Evolutionary conservation across 2,113 vertebrate species (phyloP), one percentile per base, ranked within the genome.

Genomic region (Gila orcuttii): DNA sequence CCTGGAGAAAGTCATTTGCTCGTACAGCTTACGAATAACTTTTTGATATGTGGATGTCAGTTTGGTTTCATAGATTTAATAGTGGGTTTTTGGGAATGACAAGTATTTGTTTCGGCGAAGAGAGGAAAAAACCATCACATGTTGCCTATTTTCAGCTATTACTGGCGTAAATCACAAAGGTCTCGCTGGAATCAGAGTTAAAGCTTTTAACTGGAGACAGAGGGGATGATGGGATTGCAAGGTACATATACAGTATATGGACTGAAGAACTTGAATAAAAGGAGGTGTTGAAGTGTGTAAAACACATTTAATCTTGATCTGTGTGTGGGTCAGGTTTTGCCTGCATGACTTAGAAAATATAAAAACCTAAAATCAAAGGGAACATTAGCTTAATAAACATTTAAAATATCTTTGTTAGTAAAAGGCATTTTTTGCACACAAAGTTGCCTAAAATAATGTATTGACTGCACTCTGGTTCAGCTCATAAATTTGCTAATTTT

Each of bases 11-110:
- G 10, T 50, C 8, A 84, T 83, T 83, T n/a, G 64, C 17, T 71
- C 39, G 68, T 60, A 81, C 55, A 68, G 81, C 79, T 85, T 82
- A 73, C 64, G 7, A 64, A 47, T 28, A 47, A 33, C 21, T 31
- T 59, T 83, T 71, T 85, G 84, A 85, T 52, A 33, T 64, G 19
- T 69, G 45, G 68, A 64, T 15, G 45, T 50, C 33, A 11, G 76
- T 33, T 85, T 64, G 69, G 73, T 79, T 86, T 86, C 79, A 42
- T n/a, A 83, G 79, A 86, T 86, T 88, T 86, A 75, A 64, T 80
- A 39, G 55, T 25, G 33, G 62, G 79, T 36, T 86, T 69, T 78
- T 52, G 52, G 33, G 47, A 42, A 88, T 81, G 81, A 79, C 83
- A 42, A 74, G 66, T 74, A 69, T 83, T 86, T 79, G 71, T 83